Evolutionary conservation across 2,888 invertebrate genomes (phyloP).

Genomic region (Andrena flavipes): DNA sequence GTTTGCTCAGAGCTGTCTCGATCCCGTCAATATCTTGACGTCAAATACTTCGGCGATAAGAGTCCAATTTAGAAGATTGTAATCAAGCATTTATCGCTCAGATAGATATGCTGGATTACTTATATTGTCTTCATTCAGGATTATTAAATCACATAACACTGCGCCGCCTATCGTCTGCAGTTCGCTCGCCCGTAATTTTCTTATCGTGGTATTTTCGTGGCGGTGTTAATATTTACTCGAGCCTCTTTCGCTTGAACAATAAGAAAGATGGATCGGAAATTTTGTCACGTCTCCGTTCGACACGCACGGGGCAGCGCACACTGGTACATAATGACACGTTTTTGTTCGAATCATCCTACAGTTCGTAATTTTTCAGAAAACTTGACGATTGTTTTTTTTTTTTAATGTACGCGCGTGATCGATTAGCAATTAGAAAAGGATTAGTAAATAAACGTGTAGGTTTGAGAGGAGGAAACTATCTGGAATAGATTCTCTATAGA

Average conservation of each 20-base stretch:
- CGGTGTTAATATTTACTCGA: constrained; percentile 12
- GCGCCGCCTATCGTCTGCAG: background rate
- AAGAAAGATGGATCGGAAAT: background rate
- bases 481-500: too few species aligned
- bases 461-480: too few species aligned
- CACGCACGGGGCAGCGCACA: background rate
- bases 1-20: background rate
- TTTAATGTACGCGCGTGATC: too few species aligned
- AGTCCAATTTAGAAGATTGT: constrained; percentile 23
- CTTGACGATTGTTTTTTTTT: too few species aligned
- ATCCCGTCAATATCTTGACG: constrained; percentile 8
- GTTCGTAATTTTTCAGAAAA: too few species aligned
- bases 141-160: constrained; percentile 41
- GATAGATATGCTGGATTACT: background rate
- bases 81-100: constrained; percentile 33
- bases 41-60: constrained; percentile 27
- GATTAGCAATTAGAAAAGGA: background rate
- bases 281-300: background rate
- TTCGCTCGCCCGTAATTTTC: constrained; percentile 8
- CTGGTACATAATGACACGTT: too few species aligned
- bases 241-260: background rate
- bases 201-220: constrained; percentile 30
- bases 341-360: too few species aligned
- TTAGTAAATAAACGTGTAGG: too few species aligned
- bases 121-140: constrained; percentile 32